Base-by-base conservation (phyloP, 1,140 invertebrate genomes). In the Ceratosolen fusciceps region DNA sequence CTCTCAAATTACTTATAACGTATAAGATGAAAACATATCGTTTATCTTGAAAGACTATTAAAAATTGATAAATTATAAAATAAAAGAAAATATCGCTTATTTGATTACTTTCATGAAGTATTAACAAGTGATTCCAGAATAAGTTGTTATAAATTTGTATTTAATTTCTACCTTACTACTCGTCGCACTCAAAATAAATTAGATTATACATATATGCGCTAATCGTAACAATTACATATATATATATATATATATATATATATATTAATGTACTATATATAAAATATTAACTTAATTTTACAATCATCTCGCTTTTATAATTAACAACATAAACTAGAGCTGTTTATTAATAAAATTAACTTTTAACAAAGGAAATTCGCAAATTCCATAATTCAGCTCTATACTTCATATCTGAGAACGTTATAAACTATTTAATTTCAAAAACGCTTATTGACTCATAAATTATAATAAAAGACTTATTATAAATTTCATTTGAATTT, bases 241-340 rank as follows among this genome's bases (percentile, higher is more conserved):
- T 65, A 26, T 47, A 47, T 47, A 43, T 78, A 67, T 0, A n/a
- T 52, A 34, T 78, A 37, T 73, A 73, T 65, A 72, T 78, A 78
- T 72, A 78, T 72, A 78, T 72, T 65, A 68, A 72, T 56, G 67
- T 73, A 73, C 73, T 65, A n/a, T n/a, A n/a, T n/a, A n/a, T n/a
- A n/a, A n/a, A n/a, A n/a, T n/a, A n/a, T n/a, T n/a, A n/a, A n/a
- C n/a, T n/a, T n/a, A n/a, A n/a, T n/a, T n/a, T n/a, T n/a, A n/a
- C n/a, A n/a, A n/a, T 52, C 62, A 72, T 72, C 29, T 79, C 16
- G 29, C 52, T 73, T 73, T 56, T n/a, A 67, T 79, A 31, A 5
- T 73, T 65, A 54, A 73, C 29, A 52, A n/a, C 31, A 78, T 73
- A 43, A 79, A 67, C 58, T 79, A 79, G 70, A 54, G 65, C 65